Conservation (phyloP, 1,140 invertebrate genomes). For the Pemphigus obesinymphae region DNA sequence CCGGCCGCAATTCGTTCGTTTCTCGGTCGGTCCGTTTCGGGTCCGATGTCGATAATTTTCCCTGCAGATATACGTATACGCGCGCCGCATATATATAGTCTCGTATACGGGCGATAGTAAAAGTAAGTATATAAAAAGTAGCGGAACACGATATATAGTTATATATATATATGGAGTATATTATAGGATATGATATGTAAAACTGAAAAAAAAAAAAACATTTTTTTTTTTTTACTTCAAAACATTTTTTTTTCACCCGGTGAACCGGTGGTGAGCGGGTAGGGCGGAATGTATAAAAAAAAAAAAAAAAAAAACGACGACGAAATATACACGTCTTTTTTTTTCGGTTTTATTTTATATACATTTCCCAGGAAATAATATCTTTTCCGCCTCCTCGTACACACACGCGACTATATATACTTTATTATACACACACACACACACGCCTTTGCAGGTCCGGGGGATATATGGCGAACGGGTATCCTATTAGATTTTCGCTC, state of each 20-base stretch:
- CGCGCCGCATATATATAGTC: background rate
- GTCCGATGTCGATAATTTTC: background rate
- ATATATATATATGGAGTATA: background rate
- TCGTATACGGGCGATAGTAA: too few species aligned
- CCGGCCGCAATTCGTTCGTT: background rate
- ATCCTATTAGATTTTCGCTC: slow-evolving; percentile 6
- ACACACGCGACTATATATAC: background rate
- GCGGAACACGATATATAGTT: background rate
- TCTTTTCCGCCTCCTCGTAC: background rate
- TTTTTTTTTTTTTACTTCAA: too few species aligned
- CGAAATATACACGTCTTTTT: background rate
- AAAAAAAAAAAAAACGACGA: too few species aligned
- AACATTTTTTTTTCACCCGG: too few species aligned
- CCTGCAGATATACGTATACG: background rate
- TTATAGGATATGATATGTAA: background rate
- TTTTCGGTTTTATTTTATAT: background rate
- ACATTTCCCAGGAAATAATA: background rate
- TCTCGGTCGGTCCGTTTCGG: slow-evolving; percentile 17
- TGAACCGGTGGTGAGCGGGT: too few species aligned
- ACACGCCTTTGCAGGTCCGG: background rate
- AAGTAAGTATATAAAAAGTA: too few species aligned
- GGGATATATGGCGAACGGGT: too few species aligned
- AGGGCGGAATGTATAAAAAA: background rate
- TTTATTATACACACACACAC: background rate
- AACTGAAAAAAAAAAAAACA: background rate